These are phyloP conservation scores for Tamias sibiricus DNA, from an alignment of 2,113 vertebrate genomes.

Conservation along the genomic window DNA sequence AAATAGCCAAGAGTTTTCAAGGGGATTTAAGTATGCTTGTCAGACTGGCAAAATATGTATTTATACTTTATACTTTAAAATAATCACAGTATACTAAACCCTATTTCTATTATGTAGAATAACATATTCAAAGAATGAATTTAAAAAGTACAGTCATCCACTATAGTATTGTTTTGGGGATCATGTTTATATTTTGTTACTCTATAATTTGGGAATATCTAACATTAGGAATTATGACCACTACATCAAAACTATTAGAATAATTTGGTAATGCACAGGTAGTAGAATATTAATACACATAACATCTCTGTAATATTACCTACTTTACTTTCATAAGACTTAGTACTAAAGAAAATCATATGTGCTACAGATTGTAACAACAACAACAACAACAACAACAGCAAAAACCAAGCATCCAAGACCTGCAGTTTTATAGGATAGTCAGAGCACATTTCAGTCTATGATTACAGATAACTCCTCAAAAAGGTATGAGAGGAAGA, in stretches of 20 bases:
- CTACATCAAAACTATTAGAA: neutral
- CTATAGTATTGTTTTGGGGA: neutral
- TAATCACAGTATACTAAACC: neutral
- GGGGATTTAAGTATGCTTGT: neutral
- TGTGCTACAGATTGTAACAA: neutral
- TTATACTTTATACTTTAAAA: neutral
- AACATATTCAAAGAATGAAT: neutral
- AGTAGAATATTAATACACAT: neutral
- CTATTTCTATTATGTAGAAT: neutral
- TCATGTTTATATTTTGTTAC: slow-evolving; percentile 32
- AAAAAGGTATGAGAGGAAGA: neutral
- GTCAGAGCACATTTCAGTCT: neutral
- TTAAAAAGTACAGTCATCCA: neutral
- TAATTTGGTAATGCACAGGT: neutral
- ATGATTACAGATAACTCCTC: neutral
- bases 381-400: too few relatives aligned
- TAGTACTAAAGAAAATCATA: neutral
- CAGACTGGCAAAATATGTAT: neutral
- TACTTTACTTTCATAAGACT: slow-evolving; percentile 1
- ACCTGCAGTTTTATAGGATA: neutral
- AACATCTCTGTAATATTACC: neutral
- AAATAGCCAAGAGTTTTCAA: neutral
- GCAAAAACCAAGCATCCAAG: neutral
- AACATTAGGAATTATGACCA: neutral
- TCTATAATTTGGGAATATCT: neutral